Percentiles rank a stretch among this genome's conserved stretches.
These are phyloP conservation scores for Ageneiosus marmoratus DNA, from an alignment of 2,113 vertebrate species.

Conservation along the genomic window DNA sequence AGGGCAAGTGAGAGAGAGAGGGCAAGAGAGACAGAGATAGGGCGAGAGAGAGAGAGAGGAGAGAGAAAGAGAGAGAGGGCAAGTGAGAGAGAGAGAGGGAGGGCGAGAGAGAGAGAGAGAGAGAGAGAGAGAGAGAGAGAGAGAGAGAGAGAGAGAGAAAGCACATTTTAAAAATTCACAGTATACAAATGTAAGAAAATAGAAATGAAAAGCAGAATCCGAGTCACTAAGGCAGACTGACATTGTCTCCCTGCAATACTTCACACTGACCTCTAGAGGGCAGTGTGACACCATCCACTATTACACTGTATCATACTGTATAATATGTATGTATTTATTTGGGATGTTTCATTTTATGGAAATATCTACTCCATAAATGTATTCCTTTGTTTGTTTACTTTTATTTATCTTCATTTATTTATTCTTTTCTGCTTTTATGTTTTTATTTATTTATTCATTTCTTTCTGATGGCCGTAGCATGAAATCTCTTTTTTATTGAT, in stretches of 20 bases:
- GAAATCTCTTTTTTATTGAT: not conserved
- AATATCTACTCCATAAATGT: not conserved
- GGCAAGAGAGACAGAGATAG: too few species aligned
- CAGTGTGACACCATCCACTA: slow-evolving; percentile 56
- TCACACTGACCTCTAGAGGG: slow-evolving; percentile 48
- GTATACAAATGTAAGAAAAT: not conserved
- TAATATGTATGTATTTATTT: not conserved
- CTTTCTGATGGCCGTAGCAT: not conserved
- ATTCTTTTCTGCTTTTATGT: too few species aligned
- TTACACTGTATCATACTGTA: not conserved
- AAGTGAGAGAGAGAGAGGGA: too few species aligned
- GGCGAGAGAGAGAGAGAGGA: too few species aligned
- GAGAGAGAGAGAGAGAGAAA: too few species aligned
- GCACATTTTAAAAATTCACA: too few species aligned
- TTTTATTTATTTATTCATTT: not conserved
- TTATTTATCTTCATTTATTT: not conserved
- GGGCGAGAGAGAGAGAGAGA: too few species aligned
- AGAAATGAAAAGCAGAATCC: not conserved
- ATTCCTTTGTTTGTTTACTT: too few species aligned
- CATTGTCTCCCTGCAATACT: not conserved
- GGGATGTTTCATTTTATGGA: too few species aligned
- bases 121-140: too few species aligned
- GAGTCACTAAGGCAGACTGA: not conserved
- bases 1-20: too few species aligned
- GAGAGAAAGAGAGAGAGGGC: too few species aligned